phyloP scores from a whole-genome alignment of 2,888 invertebrate species.

The Patella pellucida region DNA sequence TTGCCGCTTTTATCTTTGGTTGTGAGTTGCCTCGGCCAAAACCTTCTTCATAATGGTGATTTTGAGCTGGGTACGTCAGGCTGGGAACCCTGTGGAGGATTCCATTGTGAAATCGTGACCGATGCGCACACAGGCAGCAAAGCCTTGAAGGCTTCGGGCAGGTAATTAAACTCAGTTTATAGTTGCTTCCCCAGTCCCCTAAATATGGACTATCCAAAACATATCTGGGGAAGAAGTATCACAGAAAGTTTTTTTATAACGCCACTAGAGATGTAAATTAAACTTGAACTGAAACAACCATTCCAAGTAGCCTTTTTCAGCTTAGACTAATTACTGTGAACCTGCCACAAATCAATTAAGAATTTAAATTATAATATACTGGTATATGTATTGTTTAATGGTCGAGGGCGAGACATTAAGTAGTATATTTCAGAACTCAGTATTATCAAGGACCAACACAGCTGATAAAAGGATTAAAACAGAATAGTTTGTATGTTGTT shows the following conservation, averaged over 20 bases:
- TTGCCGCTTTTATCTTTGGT: background rate
- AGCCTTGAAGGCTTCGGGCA: background rate
- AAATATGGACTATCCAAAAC: too few relatives aligned
- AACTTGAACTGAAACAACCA: too few relatives aligned
- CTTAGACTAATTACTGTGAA: too few relatives aligned
- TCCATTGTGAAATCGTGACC: background rate
- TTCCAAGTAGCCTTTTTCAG: too few relatives aligned
- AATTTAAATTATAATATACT: too few relatives aligned
- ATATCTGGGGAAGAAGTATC: too few relatives aligned
- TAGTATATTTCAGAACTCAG: constrained; percentile 17
- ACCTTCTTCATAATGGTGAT: background rate
- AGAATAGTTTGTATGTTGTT: background rate
- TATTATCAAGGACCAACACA: constrained; percentile 11
- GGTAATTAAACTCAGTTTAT: background rate
- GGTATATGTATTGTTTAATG: too few relatives aligned
- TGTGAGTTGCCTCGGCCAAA: background rate
- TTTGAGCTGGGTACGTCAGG: background rate
- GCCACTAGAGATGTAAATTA: too few relatives aligned
- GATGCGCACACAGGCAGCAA: background rate
- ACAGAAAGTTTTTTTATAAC: too few relatives aligned
- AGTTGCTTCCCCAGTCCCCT: too few relatives aligned
- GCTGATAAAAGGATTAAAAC: background rate
- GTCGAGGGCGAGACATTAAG: too few relatives aligned
- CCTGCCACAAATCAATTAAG: too few relatives aligned
- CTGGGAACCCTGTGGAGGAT: background rate